Evolutionary conservation across 2,113 vertebrate genomes (phyloP).

Genomic region (Strigops habroptila): DNA sequence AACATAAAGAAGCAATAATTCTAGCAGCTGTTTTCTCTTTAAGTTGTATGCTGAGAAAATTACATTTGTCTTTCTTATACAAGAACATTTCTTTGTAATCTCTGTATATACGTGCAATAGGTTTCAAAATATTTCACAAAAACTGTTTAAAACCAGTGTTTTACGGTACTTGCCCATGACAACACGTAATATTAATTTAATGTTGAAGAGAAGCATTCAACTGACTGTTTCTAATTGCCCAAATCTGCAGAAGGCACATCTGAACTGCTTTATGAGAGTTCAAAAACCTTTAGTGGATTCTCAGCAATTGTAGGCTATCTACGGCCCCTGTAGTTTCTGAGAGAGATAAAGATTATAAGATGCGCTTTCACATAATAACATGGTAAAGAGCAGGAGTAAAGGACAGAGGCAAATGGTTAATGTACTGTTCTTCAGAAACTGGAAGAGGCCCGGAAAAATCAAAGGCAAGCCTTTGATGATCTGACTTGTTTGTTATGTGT

Average conservation of each 20-base stretch:
- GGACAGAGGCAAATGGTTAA: not conserved
- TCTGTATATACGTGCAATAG: not conserved
- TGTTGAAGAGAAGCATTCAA: not conserved
- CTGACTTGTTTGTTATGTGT: not conserved
- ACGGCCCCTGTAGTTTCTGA: not conserved
- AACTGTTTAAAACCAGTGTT: not conserved
- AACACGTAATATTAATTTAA: not conserved
- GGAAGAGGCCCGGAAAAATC: not conserved
- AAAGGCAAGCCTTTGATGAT: not conserved
- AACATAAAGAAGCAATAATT: not conserved
- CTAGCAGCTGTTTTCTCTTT: not conserved
- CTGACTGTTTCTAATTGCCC: not conserved
- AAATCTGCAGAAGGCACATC: not conserved
- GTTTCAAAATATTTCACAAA: not conserved
- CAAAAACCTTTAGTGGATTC: not conserved
- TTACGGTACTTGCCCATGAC: not conserved
- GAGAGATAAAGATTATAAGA: not conserved
- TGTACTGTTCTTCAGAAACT: not conserved
- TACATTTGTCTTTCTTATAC: not conserved
- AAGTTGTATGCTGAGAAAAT: not conserved
- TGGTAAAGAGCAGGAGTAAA: not conserved
- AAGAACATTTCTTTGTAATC: not conserved
- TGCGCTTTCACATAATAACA: slow-evolving; percentile 4
- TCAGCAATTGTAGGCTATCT: not conserved
- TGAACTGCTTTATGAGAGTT: not conserved